These are phyloP conservation scores for Glossophaga mutica DNA, from an alignment of 2,797 vertebrate species.

Conservation along the genomic window DNA sequence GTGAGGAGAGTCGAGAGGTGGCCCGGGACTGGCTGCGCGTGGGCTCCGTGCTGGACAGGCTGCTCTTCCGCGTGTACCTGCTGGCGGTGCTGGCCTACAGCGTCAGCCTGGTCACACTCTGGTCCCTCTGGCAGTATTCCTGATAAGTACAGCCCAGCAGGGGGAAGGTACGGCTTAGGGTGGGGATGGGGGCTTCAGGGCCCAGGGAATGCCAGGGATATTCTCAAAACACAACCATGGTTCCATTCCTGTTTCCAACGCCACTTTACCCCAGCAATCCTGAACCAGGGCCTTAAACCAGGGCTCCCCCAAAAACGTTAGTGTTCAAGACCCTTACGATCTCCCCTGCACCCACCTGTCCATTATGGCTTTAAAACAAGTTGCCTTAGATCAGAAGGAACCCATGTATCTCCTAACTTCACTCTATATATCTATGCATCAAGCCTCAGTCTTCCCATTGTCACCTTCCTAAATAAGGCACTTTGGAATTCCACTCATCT, in stretches of 20 bases:
- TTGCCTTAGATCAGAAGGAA: neutral
- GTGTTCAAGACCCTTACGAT: neutral
- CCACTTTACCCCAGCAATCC: neutral
- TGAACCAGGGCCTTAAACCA: neutral
- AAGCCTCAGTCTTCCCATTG: neutral
- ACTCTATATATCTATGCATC: neutral
- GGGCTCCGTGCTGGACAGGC: slow-evolving; percentile 92
- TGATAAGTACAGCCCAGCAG: neutral
- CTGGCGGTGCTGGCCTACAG: slow-evolving; percentile 90
- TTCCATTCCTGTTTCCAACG: neutral
- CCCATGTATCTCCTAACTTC: neutral
- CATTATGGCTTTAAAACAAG: neutral
- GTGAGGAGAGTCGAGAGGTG: slow-evolving; percentile 87
- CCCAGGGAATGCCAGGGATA: neutral
- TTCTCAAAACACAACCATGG: neutral
- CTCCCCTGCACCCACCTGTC: accelerated
- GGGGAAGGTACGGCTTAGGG: too few species aligned
- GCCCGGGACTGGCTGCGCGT: slow-evolving; percentile 96
- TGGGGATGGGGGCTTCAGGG: neutral
- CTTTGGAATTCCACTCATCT: neutral
- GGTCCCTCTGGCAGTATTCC: slow-evolving; percentile 94
- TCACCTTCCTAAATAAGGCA: neutral
- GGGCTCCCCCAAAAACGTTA: neutral
- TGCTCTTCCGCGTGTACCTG: slow-evolving; percentile 94
- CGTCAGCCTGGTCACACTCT: slow-evolving; percentile 90